phyloP scores from a whole-genome alignment of 2,888 invertebrate genomes.

The Lithophane ornitopus region DNA sequence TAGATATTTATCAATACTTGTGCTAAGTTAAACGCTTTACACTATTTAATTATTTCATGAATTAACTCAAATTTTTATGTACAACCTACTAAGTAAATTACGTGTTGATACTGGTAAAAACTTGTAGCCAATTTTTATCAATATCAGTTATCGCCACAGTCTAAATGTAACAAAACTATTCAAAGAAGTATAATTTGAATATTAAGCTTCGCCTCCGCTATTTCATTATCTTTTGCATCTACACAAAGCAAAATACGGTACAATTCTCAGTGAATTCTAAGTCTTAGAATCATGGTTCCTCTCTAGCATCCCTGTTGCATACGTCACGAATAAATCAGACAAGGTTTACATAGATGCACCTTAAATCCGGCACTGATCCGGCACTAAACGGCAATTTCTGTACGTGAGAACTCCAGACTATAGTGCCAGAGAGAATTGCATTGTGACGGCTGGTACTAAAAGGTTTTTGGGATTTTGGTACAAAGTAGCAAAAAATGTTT shows the following conservation, averaged over 20 bases:
- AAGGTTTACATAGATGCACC: conserved; percentile 70
- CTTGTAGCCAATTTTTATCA: background rate
- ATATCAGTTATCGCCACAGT: background rate
- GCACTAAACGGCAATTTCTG: conserved; percentile 71
- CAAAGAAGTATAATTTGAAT: background rate
- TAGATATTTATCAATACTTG: background rate
- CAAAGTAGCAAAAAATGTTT: background rate
- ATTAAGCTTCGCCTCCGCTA: background rate
- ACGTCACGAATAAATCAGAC: conserved; percentile 74
- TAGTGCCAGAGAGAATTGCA: conserved; percentile 32
- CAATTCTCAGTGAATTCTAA: conserved; percentile 40
- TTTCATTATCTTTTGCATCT: conserved; percentile 12
- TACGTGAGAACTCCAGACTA: conserved; percentile 56
- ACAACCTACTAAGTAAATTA: background rate
- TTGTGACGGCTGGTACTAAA: conserved; percentile 17
- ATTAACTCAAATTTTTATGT: background rate
- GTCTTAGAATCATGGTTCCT: conserved; percentile 45
- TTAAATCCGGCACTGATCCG: conserved; percentile 67
- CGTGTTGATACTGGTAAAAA: no score
- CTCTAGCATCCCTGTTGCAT: conserved; percentile 58
- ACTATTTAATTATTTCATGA: no score
- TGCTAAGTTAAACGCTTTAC: background rate
- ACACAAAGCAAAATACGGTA: conserved; percentile 37
- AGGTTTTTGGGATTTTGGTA: conserved; percentile 22
- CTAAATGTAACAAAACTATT: background rate